Base-by-base conservation (phyloP, 2,797 vertebrate genomes). In the Pachyuromys duprasi region DNA sequence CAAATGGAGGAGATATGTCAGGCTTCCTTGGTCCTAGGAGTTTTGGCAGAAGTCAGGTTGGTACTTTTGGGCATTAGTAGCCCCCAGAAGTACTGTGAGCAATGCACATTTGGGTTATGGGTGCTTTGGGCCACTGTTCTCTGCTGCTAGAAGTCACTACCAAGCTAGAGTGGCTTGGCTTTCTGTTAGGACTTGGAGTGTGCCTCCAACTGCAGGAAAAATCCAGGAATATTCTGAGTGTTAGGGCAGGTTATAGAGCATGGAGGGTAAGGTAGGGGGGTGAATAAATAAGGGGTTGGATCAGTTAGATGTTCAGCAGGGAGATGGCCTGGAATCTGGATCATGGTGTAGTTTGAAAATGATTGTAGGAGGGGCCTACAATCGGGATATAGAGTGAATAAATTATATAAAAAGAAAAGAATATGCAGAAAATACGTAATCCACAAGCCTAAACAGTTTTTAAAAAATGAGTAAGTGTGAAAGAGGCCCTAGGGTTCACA, bases 181-280 rank as follows among this genome's bases (percentile, higher is more conserved):
- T 72, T 69, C 36, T 4, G 20, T 63, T 81, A 20, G 49, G 83
- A 63, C 11, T 33, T 65, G 17, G 8, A 70, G 49, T 70, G 0
- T 62, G n/a, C 65, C 39, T 62, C 33, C 20, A 20, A 4, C 75
- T 45, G 42, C 65, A 63, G 18, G 62, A 28, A 63, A 28, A 78
- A 72, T 53, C 60, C 31, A 63, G 33, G 15, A 69, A 33, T 26
- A 3, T 28, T 62, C 26, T 89, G 14, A 67, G 62, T 31, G 8
- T 65, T 8, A 0, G 20, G 36, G 13, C 7, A 0, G 65, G 55
- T 39, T 3, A 31, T 14, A 1, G 42, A 9, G 45, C 28, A 2
- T 53, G 0, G 1, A 31, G 0, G 0, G 8, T 49, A 33, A 18
- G 74, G 13, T 42, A 24, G 36, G 5, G 5, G 11, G 22, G 31